Percentiles rank a stretch among this genome's conserved stretches.
Evolutionary conservation across 2,113 vertebrate genomes (phyloP).

Genomic region (Halichoeres trimaculatus): DNA sequence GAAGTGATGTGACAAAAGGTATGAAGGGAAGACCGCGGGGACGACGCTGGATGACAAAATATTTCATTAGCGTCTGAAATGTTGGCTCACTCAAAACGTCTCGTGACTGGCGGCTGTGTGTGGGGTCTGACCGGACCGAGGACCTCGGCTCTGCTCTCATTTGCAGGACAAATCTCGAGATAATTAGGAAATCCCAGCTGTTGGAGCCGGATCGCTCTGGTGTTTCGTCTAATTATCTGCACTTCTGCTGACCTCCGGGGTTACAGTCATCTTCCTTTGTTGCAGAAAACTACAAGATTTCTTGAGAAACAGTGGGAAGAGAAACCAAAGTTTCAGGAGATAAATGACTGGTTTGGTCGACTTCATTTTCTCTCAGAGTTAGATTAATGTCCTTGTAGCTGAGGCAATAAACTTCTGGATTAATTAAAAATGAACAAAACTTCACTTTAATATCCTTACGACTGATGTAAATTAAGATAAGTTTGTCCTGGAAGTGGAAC

Average conservation of each 20-base stretch:
- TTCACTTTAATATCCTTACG: neutral
- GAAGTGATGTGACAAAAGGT: slow-evolving; percentile 68
- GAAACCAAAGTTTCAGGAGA: neutral
- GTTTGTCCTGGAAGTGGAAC: neutral
- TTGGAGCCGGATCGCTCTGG: neutral
- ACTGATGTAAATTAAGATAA: neutral
- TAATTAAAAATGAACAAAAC: slow-evolving; percentile 2
- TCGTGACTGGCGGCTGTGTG: neutral
- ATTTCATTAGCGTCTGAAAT: slow-evolving; percentile 76
- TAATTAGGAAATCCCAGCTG: slow-evolving; percentile 22
- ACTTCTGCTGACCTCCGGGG: neutral
- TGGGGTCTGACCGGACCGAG: neutral
- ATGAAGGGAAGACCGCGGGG: slow-evolving; percentile 50
- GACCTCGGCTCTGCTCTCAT: slow-evolving; percentile 16
- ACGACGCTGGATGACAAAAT: slow-evolving; percentile 62
- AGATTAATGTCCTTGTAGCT: neutral
- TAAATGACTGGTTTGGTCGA: neutral
- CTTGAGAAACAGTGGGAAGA: neutral
- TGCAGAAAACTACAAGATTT: neutral
- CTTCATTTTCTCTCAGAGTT: neutral
- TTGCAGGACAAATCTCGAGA: slow-evolving; percentile 21
- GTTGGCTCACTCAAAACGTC: slow-evolving; percentile 55
- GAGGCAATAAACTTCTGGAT: neutral
- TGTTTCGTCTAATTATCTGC: slow-evolving; percentile 15
- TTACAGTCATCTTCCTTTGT: neutral